These are phyloP conservation scores for Parapsyche elsis DNA, from an alignment of 1,140 invertebrate genomes.

Conservation along the genomic window DNA sequence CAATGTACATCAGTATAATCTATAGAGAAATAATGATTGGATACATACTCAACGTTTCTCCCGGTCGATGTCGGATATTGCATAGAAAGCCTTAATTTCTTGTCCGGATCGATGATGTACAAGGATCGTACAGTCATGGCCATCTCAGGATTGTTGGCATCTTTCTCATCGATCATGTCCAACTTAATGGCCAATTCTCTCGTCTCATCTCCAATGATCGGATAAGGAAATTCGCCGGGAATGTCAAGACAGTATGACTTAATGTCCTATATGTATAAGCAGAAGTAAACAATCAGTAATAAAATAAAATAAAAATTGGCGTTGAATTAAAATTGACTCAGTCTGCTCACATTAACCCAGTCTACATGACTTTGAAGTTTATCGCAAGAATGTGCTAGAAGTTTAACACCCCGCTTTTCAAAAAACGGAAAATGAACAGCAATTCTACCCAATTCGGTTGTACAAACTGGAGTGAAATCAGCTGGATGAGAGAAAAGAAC, in stretches of 20 bases:
- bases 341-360: conserved; percentile 80
- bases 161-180: conserved; percentile 88
- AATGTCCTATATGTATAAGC: conserved; percentile 72
- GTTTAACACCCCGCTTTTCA: conserved; percentile 81
- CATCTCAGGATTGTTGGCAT: conserved; percentile 77
- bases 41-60: conserved; percentile 88
- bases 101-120: conserved; percentile 89
- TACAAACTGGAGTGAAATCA: conserved; percentile 95
- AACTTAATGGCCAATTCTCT: conserved; percentile 81
- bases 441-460: conserved; percentile 87
- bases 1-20: not conserved
- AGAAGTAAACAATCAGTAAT: not conserved
- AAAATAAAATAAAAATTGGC: not conserved
- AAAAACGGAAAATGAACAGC: conserved; percentile 82
- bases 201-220: conserved; percentile 87
- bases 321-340: conserved; percentile 2
- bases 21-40: not conserved
- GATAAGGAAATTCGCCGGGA: conserved; percentile 81
- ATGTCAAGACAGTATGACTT: conserved; percentile 78
- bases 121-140: conserved; percentile 85
- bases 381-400: conserved; percentile 91
- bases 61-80: conserved; percentile 92
- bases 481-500: conserved; percentile 93
- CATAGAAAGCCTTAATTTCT: conserved; percentile 86
- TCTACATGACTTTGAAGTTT: conserved; percentile 79